A percentile compares a stretch with the other conserved stretches of the same genome.
Evolutionary conservation across 2,888 invertebrate genomes (phyloP).

Genomic region (Amblyjoppa fuscipennis): DNA sequence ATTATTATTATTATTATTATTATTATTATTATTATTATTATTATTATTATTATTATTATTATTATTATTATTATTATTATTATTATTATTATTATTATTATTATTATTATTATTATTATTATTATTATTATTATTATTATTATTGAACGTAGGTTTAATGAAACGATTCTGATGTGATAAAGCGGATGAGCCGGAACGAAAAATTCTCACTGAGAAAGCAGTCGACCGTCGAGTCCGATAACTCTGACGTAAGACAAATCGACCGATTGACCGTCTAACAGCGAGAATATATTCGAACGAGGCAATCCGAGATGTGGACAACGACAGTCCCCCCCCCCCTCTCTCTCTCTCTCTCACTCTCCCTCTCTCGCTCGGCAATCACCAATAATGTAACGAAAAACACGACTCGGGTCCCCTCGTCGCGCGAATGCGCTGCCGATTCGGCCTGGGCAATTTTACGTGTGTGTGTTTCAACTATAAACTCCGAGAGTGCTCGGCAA

Average conservation of each 20-base stretch:
- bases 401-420: constrained; percentile 11
- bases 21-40: not conserved
- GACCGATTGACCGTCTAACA: not conserved
- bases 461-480: constrained; percentile 24
- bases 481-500: constrained; percentile 18
- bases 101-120: no score
- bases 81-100: no score
- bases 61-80: no score
- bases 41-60: not conserved
- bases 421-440: not conserved
- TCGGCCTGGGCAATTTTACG: constrained; percentile 20
- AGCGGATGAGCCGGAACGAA: not conserved
- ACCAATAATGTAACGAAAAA: constrained; percentile 3
- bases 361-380: not conserved
- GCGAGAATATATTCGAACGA: constrained; percentile 7
- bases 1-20: no score
- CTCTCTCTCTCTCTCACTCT: no score
- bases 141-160: no score
- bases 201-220: constrained; percentile 7
- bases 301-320: not conserved
- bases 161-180: constrained; percentile 8
- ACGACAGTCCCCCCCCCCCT: not conserved
- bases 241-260: not conserved
- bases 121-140: no score
- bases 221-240: constrained; percentile 30